phyloP scores from a whole-genome alignment of 2,888 invertebrate species.

The Scotopteryx bipunctaria region DNA sequence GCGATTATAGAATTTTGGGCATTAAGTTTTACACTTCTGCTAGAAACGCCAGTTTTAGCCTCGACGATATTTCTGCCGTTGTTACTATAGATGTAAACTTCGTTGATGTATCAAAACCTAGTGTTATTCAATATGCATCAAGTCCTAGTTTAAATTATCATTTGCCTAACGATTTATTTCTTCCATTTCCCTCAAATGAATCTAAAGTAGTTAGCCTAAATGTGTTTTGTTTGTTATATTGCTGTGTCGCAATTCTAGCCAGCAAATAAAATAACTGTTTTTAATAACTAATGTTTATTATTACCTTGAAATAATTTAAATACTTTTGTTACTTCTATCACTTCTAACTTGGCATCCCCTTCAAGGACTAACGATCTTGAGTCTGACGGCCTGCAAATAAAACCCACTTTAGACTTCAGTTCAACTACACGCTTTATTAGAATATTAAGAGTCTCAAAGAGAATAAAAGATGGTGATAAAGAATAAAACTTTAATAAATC shows the following conservation, averaged over 20 bases:
- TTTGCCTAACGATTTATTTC: conserved; percentile 89
- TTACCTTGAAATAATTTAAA: conserved; percentile 78
- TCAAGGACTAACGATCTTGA: conserved; percentile 64
- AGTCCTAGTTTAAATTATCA: conserved; percentile 86
- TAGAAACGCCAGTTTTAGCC: conserved; percentile 54
- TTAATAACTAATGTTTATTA: conserved; percentile 77
- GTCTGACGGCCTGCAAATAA: conserved; percentile 73
- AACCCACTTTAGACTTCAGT: conserved; percentile 55
- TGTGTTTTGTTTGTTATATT: conserved; percentile 37
- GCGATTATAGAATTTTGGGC: conserved; percentile 58
- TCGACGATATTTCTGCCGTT: conserved; percentile 54
- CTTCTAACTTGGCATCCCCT: conserved; percentile 75
- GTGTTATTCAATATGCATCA: conserved; percentile 70
- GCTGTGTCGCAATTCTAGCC: conserved; percentile 35
- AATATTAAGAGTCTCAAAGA: conserved; percentile 30
- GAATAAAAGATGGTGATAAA: conserved; percentile 63
- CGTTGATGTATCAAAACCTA: conserved; percentile 62
- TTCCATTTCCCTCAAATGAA: conserved; percentile 83
- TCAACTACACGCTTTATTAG: conserved; percentile 27
- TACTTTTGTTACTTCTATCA: conserved; percentile 76
- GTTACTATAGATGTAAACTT: conserved; percentile 66
- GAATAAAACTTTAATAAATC: conserved; percentile 75
- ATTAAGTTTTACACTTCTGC: conserved; percentile 44
- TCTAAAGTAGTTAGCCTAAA: conserved; percentile 30
- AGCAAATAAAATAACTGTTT: conserved; percentile 73